Base-by-base conservation (phyloP, 2,797 vertebrate species). In the Crocidura indochinensis region DNA sequence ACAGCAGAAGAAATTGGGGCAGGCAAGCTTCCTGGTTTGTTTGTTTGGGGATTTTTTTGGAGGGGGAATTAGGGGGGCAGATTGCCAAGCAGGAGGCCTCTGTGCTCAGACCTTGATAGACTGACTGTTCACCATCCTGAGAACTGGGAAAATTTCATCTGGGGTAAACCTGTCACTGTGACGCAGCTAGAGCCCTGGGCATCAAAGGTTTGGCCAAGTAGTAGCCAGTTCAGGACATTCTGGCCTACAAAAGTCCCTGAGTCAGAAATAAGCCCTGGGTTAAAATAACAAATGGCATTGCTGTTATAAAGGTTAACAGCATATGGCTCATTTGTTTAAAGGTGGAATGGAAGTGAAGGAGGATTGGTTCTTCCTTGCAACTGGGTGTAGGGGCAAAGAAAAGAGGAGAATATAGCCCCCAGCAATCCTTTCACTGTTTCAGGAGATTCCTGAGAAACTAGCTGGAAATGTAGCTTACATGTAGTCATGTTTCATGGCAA, bases 191-290 rank as follows among this genome's bases (percentile, higher is more conserved):
- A 14, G 65, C 31, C 19, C 47, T 24, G 26, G 85, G 65, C 69
- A 46, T 53, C 2, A 5, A 78, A 75, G 68, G 9, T 53, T 69
- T 76, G n/a, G 14, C 85, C 84, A 84, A 46, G 22, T 60, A 68
- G 73, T 56, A 75, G 75, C 82, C 68, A 77, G 29, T 87, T 92
- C 49, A 68, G 69, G n/a, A 80, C 80, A 79, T 84, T 72, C 67
- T n/a, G 17, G 85, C 20, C 44, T 64, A 31, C 78, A 49, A 22
- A 92, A 44, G 62, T 79, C 71, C 87, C 84, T 75, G 62, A 91
- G 72, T 92, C 91, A 69, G 81, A 89, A 20, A 69, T 77, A 89
- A 20, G 84, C 67, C 53, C 68, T 51, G 26, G 82, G 60, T 47
- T 26, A 47, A 77, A 68, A 91, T 84, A 89, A 62, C 67, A 87